phyloP scores from a whole-genome alignment of 1,140 invertebrate genomes.

The Drosophila ficusphila region DNA sequence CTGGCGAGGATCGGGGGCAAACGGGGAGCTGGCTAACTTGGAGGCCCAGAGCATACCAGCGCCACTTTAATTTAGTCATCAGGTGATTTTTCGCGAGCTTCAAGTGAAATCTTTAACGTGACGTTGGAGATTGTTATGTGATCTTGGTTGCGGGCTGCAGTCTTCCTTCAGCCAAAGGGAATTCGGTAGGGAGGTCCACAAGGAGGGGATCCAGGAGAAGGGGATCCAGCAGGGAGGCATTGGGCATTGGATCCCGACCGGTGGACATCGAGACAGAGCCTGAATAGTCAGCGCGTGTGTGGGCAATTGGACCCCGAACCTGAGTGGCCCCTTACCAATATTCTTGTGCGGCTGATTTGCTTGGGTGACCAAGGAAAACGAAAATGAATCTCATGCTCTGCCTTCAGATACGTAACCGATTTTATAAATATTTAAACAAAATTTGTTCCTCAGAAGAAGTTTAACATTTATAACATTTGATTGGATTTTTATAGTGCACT shows the following conservation, averaged over 20 bases:
- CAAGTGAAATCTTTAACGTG: slow-evolving; percentile 83
- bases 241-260: not conserved
- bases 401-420: not conserved
- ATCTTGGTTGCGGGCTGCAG: slow-evolving; percentile 41
- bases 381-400: slow-evolving; percentile 1
- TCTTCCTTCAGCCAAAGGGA: too few species aligned
- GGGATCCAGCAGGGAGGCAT: not conserved
- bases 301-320: slow-evolving; percentile 27
- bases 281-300: slow-evolving; percentile 47
- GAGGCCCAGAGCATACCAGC: slow-evolving; percentile 68
- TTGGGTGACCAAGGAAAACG: not conserved
- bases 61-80: slow-evolving; percentile 84
- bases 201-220: too few species aligned
- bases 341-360: not conserved
- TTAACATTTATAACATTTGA: not conserved
- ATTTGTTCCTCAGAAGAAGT: not conserved
- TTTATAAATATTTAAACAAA: not conserved
- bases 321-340: not conserved
- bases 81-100: slow-evolving; percentile 83
- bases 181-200: not conserved
- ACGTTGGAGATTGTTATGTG: slow-evolving; percentile 81
- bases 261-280: slow-evolving; percentile 27
- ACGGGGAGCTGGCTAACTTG: slow-evolving; percentile 20
- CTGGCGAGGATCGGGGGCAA: slow-evolving; percentile 37
- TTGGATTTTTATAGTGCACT: too few species aligned